A percentile compares a stretch with the other conserved stretches of the same genome.
Evolutionary conservation across 2,797 vertebrate species (phyloP).

Genomic region (Bufotes viridis): DNA sequence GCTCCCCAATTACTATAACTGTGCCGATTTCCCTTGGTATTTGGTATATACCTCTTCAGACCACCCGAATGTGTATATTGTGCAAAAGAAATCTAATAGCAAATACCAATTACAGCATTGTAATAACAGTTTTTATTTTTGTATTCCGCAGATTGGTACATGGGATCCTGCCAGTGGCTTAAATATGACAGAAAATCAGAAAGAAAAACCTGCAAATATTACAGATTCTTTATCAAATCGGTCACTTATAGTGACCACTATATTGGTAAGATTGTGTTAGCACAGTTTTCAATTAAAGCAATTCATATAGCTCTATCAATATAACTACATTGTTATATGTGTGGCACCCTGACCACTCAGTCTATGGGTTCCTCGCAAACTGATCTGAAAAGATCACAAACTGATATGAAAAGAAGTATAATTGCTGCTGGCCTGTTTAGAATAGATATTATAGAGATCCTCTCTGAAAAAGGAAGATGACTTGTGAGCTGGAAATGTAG

Average conservation of each 20-base stretch:
- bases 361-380: no score
- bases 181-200: constrained; percentile 98
- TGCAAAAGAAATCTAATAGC: background rate
- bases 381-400: no score
- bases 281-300: background rate
- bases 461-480: no score
- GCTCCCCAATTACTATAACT: no score
- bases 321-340: no score
- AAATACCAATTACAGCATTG: background rate
- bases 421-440: no score
- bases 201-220: constrained; percentile 91
- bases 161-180: constrained; percentile 95
- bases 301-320: background rate
- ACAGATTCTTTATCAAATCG: constrained; percentile 96
- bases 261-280: constrained; percentile 82
- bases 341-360: no score
- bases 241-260: constrained; percentile 92
- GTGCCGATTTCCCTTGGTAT: no score
- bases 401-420: no score
- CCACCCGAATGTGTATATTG: background rate
- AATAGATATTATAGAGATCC: no score
- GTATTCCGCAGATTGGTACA: constrained; percentile 88
- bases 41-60: background rate
- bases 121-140: background rate
- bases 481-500: no score